A percentile compares a stretch with the other conserved stretches of the same genome.
These are phyloP conservation scores for Drosophila niveifrons DNA, from an alignment of 2,888 invertebrate genomes.

Conservation along the genomic window DNA sequence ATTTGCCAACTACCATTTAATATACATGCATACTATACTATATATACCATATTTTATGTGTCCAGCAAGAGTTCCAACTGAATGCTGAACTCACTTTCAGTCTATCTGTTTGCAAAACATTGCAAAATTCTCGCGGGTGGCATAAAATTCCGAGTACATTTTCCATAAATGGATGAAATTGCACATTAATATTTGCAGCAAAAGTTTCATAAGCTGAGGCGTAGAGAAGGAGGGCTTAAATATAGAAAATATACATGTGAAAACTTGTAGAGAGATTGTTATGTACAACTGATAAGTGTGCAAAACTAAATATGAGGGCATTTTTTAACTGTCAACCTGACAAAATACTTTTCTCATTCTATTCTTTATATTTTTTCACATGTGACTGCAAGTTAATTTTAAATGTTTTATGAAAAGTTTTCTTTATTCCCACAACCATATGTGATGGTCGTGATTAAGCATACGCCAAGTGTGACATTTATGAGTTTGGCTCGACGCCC, in stretches of 20 bases:
- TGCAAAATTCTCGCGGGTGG: constrained; percentile 66
- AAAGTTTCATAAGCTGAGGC: constrained; percentile 50
- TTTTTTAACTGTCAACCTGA: constrained; percentile 35
- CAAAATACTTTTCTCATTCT: constrained; percentile 22
- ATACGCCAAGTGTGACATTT: constrained; percentile 53
- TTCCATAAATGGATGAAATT: constrained; percentile 68
- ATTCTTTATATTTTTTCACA: background rate
- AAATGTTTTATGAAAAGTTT: constrained; percentile 27
- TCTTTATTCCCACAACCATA: constrained; percentile 3
- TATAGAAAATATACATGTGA: background rate
- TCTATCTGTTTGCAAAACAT: constrained; percentile 40
- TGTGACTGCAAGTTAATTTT: constrained; percentile 25
- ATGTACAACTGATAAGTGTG: constrained; percentile 23
- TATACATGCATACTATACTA: constrained; percentile 27
- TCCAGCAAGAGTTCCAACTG: constrained; percentile 24
- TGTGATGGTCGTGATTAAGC: constrained; percentile 31
- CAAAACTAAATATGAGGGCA: constrained; percentile 11
- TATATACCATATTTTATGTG: constrained; percentile 35
- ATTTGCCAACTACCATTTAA: constrained; percentile 53
- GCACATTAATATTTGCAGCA: constrained; percentile 67
- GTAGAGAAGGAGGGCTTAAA: background rate
- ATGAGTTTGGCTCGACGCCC: constrained; percentile 35
- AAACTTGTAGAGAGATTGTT: constrained; percentile 51
- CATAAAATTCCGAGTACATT: constrained; percentile 66
- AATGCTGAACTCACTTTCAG: constrained; percentile 16